Evolutionary conservation across 2,113 vertebrate genomes (phyloP), one percentile per base, ranked within the genome.

Genomic region (Caranx ignobilis): DNA sequence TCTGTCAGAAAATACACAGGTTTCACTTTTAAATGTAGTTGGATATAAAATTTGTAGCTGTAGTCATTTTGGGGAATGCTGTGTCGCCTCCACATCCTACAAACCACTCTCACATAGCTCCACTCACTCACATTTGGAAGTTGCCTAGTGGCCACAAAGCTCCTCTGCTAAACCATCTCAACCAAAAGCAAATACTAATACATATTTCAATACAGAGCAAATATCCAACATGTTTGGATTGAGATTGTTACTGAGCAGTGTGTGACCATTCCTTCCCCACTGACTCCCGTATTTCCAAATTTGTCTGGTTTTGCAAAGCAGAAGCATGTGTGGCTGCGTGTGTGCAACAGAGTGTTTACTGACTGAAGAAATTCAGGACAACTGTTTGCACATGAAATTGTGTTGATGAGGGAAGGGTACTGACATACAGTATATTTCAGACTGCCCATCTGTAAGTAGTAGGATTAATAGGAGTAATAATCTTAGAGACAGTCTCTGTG

Each of bases 91-190:
- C n/a, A 56, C 8, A 19, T 35, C 11, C n/a, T 2, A 4, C 2
- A 4, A 10, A 10, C 7, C 50, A n/a, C 50, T 10, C 18, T 52
- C 50, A 52, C 50, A 52, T 10, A 6, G 48, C 41, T 7, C 31
- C 52, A 62, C 32, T 41, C 21, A 54, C 18, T 71, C 45, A 47
- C 13, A 47, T 5, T 16, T 6, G 26, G 48, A 43, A 31, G 45
- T 60, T 54, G 43, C 12, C 66, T 41, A 59, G 74, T 41, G 67
- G 54, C 35, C 43, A 45, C 43, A 12, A 13, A 45, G 43, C 43
- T 45, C 11, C 43, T 45, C 43, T 45, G 5, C 43, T 45, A 12
- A 4, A 45, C 11, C 43, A 11, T 45, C 16, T 35, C 37, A 45
- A 55, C 12, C 2, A 11, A 26, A 34, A 16, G 7, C 11, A 55